A percentile compares a stretch with the other conserved stretches of the same genome.
Conservation (phyloP, 1,140 invertebrate genomes). For the Rhynchophorus ferrugineus region DNA sequence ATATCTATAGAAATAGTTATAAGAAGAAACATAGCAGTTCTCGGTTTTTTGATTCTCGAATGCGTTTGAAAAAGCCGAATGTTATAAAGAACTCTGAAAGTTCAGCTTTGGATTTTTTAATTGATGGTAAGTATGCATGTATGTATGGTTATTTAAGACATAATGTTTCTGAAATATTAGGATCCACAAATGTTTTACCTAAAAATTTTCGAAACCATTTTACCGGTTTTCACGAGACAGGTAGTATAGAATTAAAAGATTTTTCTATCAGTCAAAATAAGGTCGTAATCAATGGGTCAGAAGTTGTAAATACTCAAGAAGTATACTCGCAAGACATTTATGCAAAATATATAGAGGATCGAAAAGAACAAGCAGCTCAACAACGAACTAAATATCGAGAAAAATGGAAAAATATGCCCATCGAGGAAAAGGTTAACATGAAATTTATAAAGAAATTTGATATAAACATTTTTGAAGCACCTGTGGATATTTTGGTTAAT, state of each 20-base stretch:
- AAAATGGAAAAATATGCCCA: neutral
- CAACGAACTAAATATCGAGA: neutral
- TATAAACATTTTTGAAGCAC: neutral
- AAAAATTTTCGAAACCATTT: neutral
- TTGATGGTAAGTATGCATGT: too few relatives aligned
- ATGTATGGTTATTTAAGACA: too few relatives aligned
- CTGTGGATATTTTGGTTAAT: neutral
- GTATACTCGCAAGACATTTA: neutral
- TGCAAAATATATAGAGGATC: neutral
- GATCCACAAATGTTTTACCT: neutral
- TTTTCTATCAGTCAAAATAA: neutral
- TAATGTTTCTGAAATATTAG: too few relatives aligned
- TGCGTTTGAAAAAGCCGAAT: too few relatives aligned
- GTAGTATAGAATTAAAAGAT: neutral
- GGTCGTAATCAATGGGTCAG: neutral
- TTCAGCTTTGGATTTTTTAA: too few relatives aligned
- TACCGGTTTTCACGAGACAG: neutral
- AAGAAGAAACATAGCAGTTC: too few relatives aligned
- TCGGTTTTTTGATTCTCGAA: too few relatives aligned
- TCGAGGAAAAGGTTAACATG: neutral
- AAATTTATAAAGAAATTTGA: constrained; percentile 1
- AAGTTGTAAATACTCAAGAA: neutral
- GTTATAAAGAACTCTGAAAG: too few relatives aligned
- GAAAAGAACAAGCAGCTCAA: neutral
- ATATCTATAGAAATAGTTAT: too few relatives aligned